These are phyloP conservation scores for Drosophila bocki DNA, from an alignment of 1,140 invertebrate genomes.

Conservation along the genomic window DNA sequence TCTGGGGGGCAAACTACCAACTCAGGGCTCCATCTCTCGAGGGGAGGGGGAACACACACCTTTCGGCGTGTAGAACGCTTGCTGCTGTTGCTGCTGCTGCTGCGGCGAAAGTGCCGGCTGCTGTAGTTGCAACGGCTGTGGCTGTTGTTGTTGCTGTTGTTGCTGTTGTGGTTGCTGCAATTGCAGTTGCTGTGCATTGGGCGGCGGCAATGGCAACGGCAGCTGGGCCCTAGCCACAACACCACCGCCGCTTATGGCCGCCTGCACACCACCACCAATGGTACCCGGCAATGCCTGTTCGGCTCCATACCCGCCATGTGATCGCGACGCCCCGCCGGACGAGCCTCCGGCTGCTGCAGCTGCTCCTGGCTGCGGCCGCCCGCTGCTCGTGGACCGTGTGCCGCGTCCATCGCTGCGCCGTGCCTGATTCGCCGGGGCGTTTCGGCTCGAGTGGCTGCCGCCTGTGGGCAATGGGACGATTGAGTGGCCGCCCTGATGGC, in stretches of 20 bases:
- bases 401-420: constrained; percentile 76
- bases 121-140: constrained; percentile 56
- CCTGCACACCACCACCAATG: constrained; percentile 77
- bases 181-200: constrained; percentile 66
- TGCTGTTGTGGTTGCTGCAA: constrained; percentile 69
- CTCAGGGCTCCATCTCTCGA: constrained; percentile 41
- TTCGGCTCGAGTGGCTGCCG: constrained; percentile 68
- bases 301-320: constrained; percentile 85
- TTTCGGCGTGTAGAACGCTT: constrained; percentile 89
- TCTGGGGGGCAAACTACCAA: constrained; percentile 28
- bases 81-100: constrained; percentile 49
- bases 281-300: constrained; percentile 81
- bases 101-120: constrained; percentile 41
- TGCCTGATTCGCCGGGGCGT: constrained; percentile 62
- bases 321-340: constrained; percentile 61
- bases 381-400: constrained; percentile 76
- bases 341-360: constrained; percentile 21
- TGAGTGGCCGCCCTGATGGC: constrained; percentile 74
- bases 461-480: constrained; percentile 76
- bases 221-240: constrained; percentile 79
- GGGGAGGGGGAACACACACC: constrained; percentile 85
- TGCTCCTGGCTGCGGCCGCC: constrained; percentile 85
- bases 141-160: constrained; percentile 68
- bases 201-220: constrained; percentile 78
- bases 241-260: constrained; percentile 75